phyloP scores from a whole-genome alignment of 2,113 vertebrate genomes.

The Uria lomvia region DNA sequence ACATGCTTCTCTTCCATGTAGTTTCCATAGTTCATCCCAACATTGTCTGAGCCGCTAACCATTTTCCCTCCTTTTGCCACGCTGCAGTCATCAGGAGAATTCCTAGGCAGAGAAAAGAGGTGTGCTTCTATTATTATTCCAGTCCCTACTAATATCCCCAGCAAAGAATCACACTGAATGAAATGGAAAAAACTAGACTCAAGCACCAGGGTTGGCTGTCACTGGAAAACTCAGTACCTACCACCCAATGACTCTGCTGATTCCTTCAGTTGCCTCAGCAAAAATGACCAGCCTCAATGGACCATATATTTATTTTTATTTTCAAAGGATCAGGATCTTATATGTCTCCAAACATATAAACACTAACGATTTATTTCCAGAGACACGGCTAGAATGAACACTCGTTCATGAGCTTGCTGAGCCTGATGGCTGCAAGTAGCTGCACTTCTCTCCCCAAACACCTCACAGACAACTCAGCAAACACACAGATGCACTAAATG shows the following conservation, averaged over 20 bases:
- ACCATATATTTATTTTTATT: neutral
- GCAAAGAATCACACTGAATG: neutral
- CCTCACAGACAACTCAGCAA: neutral
- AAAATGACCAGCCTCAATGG: neutral
- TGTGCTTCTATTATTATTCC: neutral
- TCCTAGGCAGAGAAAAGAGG: constrained; percentile 66
- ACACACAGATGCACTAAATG: neutral
- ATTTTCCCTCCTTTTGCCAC: constrained; percentile 84
- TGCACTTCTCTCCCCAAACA: neutral
- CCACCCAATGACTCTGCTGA: neutral
- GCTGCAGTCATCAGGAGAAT: constrained; percentile 83
- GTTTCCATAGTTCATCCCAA: constrained; percentile 81
- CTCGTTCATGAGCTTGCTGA: neutral
- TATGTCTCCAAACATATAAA: neutral
- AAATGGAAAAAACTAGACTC: neutral
- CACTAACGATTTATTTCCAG: neutral
- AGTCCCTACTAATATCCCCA: neutral
- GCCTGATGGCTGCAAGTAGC: neutral
- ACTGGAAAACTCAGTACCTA: neutral
- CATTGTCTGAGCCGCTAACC: constrained; percentile 71
- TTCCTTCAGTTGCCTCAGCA: neutral
- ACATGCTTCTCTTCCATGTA: constrained; percentile 88
- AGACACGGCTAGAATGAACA: neutral
- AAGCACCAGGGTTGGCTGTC: neutral
- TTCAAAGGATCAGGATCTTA: neutral